A percentile compares a stretch with the other conserved stretches of the same genome.
These are phyloP conservation scores for Byasa hedistus DNA, from an alignment of 2,888 invertebrate genomes.

Conservation along the genomic window DNA sequence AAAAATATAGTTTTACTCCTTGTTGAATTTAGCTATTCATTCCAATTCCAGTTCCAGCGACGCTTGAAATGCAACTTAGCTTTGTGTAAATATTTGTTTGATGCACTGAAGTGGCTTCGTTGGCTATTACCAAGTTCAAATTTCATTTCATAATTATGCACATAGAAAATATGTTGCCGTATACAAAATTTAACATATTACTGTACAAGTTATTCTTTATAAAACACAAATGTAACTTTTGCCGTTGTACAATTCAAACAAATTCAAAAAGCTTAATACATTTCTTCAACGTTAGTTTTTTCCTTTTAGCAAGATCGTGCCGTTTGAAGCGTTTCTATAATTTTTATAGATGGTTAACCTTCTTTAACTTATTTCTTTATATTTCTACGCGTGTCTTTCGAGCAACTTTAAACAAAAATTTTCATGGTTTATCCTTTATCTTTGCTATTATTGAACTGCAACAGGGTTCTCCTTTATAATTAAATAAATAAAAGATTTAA, in stretches of 20 bases:
- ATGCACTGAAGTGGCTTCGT: not conserved
- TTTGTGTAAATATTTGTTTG: not conserved
- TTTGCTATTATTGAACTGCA: too few relatives aligned
- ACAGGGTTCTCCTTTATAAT: too few relatives aligned
- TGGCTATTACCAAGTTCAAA: too few relatives aligned
- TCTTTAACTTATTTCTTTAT: not conserved
- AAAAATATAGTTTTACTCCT: not conserved
- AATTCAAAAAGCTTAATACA: not conserved
- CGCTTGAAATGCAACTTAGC: not conserved
- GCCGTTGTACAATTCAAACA: not conserved
- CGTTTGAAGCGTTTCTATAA: not conserved
- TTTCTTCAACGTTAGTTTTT: not conserved
- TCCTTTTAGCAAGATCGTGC: not conserved
- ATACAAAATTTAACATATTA: too few relatives aligned
- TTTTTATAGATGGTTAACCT: not conserved
- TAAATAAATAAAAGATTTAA: too few relatives aligned
- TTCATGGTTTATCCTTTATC: too few relatives aligned
- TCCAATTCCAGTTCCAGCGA: too few relatives aligned
- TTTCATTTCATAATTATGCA: not conserved
- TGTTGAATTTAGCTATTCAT: not conserved
- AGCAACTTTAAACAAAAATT: not conserved
- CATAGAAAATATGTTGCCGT: too few relatives aligned
- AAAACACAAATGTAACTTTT: not conserved
- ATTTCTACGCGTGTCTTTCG: not conserved
- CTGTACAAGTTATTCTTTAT: not conserved